These are phyloP conservation scores for Dinoponera quadriceps DNA, from an alignment of 1,140 invertebrate species.

Conservation along the genomic window DNA sequence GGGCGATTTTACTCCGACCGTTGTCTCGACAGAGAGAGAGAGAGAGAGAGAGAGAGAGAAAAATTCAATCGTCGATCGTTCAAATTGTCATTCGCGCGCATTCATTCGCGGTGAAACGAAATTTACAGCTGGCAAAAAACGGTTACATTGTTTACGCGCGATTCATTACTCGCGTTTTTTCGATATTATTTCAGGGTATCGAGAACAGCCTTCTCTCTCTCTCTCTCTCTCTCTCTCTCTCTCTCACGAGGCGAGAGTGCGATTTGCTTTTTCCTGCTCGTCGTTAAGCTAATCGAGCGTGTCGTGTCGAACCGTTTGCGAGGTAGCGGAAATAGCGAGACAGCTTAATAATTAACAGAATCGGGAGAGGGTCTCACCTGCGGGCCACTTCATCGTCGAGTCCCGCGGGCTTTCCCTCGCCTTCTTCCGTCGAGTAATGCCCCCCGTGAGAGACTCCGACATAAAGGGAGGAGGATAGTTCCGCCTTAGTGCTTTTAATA, in stretches of 20 bases:
- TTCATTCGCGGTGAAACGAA: background rate
- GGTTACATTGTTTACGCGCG: background rate
- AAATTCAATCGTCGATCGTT: background rate
- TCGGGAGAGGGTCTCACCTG: constrained; percentile 59
- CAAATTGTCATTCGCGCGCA: background rate
- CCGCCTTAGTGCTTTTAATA: constrained; percentile 62
- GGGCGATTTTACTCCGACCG: background rate
- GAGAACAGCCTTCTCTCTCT: too few species aligned
- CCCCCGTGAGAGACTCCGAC: constrained; percentile 47
- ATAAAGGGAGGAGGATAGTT: constrained; percentile 55
- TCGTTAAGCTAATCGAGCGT: background rate
- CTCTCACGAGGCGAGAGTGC: too few species aligned
- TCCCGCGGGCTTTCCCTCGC: constrained; percentile 46
- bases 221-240: too few species aligned
- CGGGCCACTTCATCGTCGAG: constrained; percentile 58
- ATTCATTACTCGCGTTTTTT: background rate
- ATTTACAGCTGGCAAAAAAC: background rate
- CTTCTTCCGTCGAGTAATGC: constrained; percentile 49
- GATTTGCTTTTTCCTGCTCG: too few species aligned
- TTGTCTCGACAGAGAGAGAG: background rate
- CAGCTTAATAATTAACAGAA: constrained; percentile 57
- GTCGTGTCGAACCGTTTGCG: constrained; percentile 37
- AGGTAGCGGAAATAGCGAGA: constrained; percentile 20
- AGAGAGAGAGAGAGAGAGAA: background rate
- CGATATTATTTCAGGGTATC: background rate